Evolutionary conservation across 2,797 vertebrate species (phyloP).

Genomic region (Astyanax mexicanus): DNA sequence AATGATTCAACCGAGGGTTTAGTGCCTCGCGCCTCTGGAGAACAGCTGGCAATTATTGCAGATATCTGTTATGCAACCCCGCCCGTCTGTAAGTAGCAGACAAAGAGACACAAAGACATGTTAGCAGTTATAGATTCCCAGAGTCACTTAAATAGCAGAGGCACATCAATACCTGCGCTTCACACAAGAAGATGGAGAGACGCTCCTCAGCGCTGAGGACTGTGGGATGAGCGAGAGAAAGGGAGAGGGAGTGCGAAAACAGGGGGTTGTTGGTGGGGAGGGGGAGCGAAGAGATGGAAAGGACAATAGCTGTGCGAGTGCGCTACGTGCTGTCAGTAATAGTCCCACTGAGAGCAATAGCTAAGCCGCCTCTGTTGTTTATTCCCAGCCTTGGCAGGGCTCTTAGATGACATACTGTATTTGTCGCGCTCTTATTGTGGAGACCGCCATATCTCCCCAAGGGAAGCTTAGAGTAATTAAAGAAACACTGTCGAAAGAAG

Average conservation of each 20-base stretch:
- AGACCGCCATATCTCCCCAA: constrained; percentile 26
- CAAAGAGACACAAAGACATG: constrained; percentile 35
- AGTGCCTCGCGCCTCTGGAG: constrained; percentile 12
- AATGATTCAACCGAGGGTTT: constrained; percentile 25
- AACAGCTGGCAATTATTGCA: constrained; percentile 39
- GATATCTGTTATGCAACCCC: constrained; percentile 35
- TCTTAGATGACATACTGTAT: constrained; percentile 39
- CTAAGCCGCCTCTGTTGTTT: constrained; percentile 36
- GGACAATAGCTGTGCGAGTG: constrained; percentile 30
- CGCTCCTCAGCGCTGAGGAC: neutral
- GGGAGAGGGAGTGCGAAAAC: neutral
- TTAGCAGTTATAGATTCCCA: constrained; percentile 20
- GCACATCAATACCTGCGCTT: constrained; percentile 29
- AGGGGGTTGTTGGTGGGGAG: no score
- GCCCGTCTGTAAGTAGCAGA: neutral
- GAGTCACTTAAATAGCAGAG: constrained; percentile 29
- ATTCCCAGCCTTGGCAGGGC: constrained; percentile 28
- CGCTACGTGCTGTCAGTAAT: constrained; percentile 37
- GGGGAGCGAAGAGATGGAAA: constrained; percentile 19
- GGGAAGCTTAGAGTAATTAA: constrained; percentile 50
- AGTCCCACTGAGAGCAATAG: constrained; percentile 40
- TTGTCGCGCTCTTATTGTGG: constrained; percentile 33
- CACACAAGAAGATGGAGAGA: neutral
- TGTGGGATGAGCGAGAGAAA: constrained; percentile 24
- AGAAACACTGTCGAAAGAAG: constrained; percentile 35